Base-by-base conservation (phyloP, 2,888 invertebrate genomes). In the Buathra laborator region DNA sequence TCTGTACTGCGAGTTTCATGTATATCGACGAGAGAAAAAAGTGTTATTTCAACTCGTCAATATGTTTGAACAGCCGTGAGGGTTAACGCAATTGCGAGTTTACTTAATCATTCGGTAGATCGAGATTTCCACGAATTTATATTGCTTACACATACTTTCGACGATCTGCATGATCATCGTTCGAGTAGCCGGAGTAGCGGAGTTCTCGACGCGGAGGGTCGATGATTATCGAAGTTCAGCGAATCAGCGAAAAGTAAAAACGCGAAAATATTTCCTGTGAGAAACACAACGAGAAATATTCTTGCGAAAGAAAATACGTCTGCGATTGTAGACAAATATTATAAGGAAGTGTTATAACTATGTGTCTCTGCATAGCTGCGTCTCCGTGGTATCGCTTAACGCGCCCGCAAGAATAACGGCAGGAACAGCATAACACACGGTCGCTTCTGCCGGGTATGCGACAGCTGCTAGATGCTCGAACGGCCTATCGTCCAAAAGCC, bases 401-500 rank as follows among this genome's bases (percentile, higher is more conserved):
- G 85, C 86, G 87, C 68, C 24, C n/a, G 51, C 66, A 86, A 89
- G 87, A 89, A 88, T 91, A 92, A 91, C 91, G 90, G 91, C 86
- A 82, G 83, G 87, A 86, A 53, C 59, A 78, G 82, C 77, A 74
- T 53, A 81, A 74, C 84, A 68, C 87, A 80, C 85, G 86, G 84
- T 86, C 86, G 84, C 87, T 85, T 86, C 85, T 87, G 86, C 83
- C 81, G 84, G 78, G 85, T 29, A 88, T 86, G 88, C 90, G 89
- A 90, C 92, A 91, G 92, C 91, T 92, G 91, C 89, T 89, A 89
- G 92, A 93, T 90, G 92, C 87, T 89, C 86, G 72, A 29, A 29
- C 19, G 76, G 78, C 68, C 80, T 80, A 85, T 81, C 82, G 70
- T 70, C 78, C 78, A 72, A 87, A 86, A 87, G 80, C 78, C 68